These are phyloP conservation scores for Coenobita brevimanus DNA, from an alignment of 1,140 invertebrate genomes.

Conservation along the genomic window DNA sequence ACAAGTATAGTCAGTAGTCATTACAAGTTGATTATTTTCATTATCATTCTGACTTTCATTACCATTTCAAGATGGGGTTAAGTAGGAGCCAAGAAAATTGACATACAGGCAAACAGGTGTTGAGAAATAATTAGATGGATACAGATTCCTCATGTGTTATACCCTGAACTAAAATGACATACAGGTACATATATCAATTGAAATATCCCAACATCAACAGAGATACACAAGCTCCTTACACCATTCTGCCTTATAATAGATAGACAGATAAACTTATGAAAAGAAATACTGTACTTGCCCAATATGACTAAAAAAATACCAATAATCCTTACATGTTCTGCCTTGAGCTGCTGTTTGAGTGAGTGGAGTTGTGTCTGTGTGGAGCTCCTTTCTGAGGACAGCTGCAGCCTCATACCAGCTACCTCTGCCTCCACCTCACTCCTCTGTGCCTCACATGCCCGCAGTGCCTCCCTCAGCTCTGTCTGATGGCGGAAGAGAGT, in stretches of 20 bases:
- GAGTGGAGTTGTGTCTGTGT: constrained; percentile 27
- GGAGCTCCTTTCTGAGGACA: constrained; percentile 42
- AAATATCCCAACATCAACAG: no score
- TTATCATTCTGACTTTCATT: no score
- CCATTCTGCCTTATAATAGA: not conserved
- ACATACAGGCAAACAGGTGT: no score
- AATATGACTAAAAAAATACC: not conserved
- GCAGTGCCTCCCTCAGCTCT: constrained; percentile 32
- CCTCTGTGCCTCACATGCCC: not conserved
- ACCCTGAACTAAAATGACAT: no score
- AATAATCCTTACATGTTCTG: constrained; percentile 40
- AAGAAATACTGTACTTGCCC: no score
- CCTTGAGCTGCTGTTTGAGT: constrained; percentile 37
- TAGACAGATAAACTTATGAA: not conserved
- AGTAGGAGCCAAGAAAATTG: no score
- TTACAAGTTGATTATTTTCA: no score
- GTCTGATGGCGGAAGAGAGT: not conserved
- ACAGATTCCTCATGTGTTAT: no score
- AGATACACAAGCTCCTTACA: no score
- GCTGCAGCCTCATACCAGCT: constrained; percentile 17
- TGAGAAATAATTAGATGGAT: no score
- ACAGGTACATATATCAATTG: no score
- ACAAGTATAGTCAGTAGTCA: not conserved
- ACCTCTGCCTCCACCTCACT: constrained; percentile 41
- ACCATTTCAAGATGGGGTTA: no score